Evolutionary conservation across 2,888 invertebrate genomes (phyloP), one percentile per base, ranked within the genome.

Genomic region (Cecidostiba fungosa): DNA sequence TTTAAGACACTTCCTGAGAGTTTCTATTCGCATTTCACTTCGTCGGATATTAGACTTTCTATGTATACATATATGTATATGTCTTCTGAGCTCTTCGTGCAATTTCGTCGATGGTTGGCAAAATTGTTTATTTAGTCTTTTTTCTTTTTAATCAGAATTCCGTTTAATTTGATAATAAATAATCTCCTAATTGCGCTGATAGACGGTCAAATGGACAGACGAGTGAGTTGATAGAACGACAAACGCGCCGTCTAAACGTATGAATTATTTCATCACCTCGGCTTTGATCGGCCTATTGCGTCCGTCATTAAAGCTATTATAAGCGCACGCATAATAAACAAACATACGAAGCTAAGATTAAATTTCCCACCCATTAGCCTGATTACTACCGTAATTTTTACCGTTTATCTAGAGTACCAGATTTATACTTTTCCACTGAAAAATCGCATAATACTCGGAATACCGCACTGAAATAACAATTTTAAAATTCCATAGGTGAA

Each of bases 401-500:
- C n/a, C n/a, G n/a, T n/a, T n/a, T n/a, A n/a, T n/a, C n/a, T n/a
- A n/a, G n/a, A n/a, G n/a, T n/a, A n/a, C n/a, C n/a, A n/a, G n/a
- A n/a, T n/a, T n/a, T n/a, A n/a, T n/a, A n/a, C n/a, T n/a, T n/a
- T n/a, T n/a, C n/a, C n/a, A n/a, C n/a, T n/a, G n/a, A n/a, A n/a
- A n/a, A n/a, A n/a, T n/a, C n/a, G n/a, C n/a, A n/a, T n/a, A n/a
- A n/a, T n/a, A n/a, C n/a, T n/a, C n/a, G n/a, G n/a, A n/a, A n/a
- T n/a, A n/a, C n/a, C n/a, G n/a, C n/a, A n/a, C n/a, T 39, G 5
- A 39, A 39, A 54, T 54, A 54, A 16, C n/a, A 50, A 50, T 14
- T 3, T 8, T 6, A 10, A 59, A 59, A 82, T 78, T 39, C 47
- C 66, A 43, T 76, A 87, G 87, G 87, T 88, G 87, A 84, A 62